A percentile compares a stretch with the other conserved stretches of the same genome.
Conservation (phyloP, 2,888 invertebrate genomes). For the Sialis lutaria region DNA sequence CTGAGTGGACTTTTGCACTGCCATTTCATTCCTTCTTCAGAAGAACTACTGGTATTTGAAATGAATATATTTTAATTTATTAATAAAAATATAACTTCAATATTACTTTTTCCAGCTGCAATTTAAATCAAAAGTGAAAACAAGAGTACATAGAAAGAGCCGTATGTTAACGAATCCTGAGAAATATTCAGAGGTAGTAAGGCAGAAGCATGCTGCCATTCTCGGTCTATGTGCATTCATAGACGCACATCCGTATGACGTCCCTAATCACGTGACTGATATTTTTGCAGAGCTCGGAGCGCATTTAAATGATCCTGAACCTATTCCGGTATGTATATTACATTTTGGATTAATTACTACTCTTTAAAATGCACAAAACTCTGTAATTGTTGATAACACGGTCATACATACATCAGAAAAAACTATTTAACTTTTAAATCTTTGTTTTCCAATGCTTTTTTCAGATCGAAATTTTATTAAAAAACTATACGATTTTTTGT, state of each 20-base stretch:
- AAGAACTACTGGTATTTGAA: conserved; percentile 33
- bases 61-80: background rate
- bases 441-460: no score
- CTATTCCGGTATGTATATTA: conserved; percentile 50
- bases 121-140: conserved; percentile 35
- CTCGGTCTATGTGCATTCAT: conserved; percentile 79
- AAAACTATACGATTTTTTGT: no score
- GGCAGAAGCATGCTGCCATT: conserved; percentile 66
- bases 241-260: conserved; percentile 74
- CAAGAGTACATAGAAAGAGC: conserved; percentile 19
- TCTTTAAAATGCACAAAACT: background rate
- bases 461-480: no score
- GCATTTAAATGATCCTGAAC: conserved; percentile 76
- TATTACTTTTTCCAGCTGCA: conserved; percentile 8
- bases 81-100: background rate
- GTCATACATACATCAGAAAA: background rate
- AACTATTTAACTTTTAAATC: no score
- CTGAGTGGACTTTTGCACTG: conserved; percentile 78
- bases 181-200: conserved; percentile 15
- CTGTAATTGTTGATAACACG: background rate
- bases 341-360: background rate
- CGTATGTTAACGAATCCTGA: background rate
- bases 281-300: conserved; percentile 62
- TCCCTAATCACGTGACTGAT: conserved; percentile 58
- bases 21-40: conserved; percentile 48